Percentiles rank a stretch among this genome's conserved stretches.
phyloP scores from a whole-genome alignment of 2,888 invertebrate genomes.

The Rhagium mordax region DNA sequence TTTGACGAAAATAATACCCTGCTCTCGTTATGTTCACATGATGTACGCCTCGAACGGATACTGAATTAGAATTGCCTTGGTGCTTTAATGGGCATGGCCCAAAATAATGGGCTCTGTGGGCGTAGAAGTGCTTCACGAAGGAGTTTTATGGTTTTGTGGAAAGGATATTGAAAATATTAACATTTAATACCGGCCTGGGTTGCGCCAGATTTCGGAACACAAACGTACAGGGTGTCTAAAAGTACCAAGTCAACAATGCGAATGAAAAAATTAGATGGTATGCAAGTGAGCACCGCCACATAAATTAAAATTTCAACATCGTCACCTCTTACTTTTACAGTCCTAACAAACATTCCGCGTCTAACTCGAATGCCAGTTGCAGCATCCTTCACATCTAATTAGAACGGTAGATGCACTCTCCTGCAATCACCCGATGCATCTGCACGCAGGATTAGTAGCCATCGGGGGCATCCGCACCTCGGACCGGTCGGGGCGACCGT shows the following conservation, averaged over 20 bases:
- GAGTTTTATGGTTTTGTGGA: background rate
- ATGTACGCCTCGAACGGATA: slow-evolving; percentile 4
- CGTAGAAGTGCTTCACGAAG: background rate
- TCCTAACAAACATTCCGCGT: background rate
- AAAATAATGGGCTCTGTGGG: background rate
- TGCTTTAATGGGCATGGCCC: background rate
- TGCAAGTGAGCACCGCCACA: too few relatives aligned
- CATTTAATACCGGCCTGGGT: background rate
- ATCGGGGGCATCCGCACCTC: slow-evolving; percentile 31
- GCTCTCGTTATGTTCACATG: background rate
- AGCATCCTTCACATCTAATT: background rate
- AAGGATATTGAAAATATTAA: background rate
- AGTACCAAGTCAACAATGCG: too few relatives aligned
- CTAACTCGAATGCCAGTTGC: background rate
- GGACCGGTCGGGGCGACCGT: slow-evolving; percentile 5
- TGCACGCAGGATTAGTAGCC: slow-evolving; percentile 15
- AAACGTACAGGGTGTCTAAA: too few relatives aligned
- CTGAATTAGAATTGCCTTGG: slow-evolving; percentile 3
- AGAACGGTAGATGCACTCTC: background rate
- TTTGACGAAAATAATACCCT: slow-evolving; percentile 5
- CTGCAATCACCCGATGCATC: background rate
- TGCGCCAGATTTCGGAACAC: too few relatives aligned
- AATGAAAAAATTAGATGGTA: too few relatives aligned
- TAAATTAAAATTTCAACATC: background rate
- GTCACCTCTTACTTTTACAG: background rate